Conservation (phyloP, 2,888 invertebrate genomes). For the Phengaris alcon region DNA sequence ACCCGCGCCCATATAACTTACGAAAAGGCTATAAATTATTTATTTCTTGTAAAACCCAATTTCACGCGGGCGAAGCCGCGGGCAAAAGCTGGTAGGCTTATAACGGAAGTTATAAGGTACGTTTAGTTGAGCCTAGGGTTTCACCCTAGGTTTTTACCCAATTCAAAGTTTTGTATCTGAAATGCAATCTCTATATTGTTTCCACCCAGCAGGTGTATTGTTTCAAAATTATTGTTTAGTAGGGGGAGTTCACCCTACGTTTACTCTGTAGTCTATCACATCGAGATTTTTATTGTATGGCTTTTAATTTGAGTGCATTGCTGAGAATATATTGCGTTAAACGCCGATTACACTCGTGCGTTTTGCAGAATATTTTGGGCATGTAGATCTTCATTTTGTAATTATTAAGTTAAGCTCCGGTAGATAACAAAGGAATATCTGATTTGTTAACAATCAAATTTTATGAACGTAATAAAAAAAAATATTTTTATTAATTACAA, state of each 20-base stretch:
- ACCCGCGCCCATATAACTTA: too few species aligned
- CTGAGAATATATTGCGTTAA: not conserved
- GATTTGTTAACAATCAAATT: too few species aligned
- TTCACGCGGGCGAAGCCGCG: too few species aligned
- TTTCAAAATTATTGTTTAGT: not conserved
- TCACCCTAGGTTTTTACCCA: not conserved
- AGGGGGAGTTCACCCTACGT: not conserved
- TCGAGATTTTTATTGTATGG: not conserved
- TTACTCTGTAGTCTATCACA: not conserved
- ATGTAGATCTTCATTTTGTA: too few species aligned
- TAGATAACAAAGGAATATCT: too few species aligned
- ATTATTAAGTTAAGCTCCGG: too few species aligned
- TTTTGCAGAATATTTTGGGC: not conserved
- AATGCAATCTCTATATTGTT: not conserved
- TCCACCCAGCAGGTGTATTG: not conserved
- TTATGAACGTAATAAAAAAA: too few species aligned
- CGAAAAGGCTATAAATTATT: too few species aligned
- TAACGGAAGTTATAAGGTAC: not conserved
- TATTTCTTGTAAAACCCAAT: too few species aligned
- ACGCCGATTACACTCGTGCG: not conserved
- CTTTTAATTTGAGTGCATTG: not conserved
- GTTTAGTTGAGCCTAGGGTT: not conserved
- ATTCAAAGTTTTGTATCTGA: not conserved
- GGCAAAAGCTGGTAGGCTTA: not conserved
- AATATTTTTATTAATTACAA: too few species aligned